Evolutionary conservation across 2,888 invertebrate species (phyloP).

Genomic region (Orthonevra nobilis): DNA sequence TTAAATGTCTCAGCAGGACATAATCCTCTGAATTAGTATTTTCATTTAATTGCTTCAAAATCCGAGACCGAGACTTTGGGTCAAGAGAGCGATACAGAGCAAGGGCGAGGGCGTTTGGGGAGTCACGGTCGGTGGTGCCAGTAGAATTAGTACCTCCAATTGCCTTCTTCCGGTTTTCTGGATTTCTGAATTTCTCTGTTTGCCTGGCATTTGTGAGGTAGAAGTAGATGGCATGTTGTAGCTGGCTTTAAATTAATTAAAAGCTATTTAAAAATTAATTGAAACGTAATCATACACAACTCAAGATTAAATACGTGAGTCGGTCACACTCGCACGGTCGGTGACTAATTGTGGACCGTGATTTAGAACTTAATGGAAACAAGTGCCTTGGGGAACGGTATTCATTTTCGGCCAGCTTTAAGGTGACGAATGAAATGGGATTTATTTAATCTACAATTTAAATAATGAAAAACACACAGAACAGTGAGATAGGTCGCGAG

Average conservation of each 20-base stretch:
- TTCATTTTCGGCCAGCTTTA: no score
- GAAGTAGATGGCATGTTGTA: conserved; percentile 21
- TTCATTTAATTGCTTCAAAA: conserved; percentile 69
- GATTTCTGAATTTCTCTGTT: not conserved
- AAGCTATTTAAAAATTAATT: conserved; percentile 66
- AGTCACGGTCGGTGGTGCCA: not conserved
- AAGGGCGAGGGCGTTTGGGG: not conserved
- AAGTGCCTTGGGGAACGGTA: no score
- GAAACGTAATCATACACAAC: conserved; percentile 48
- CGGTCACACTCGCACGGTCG: conserved; percentile 37
- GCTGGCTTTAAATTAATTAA: conserved; percentile 66
- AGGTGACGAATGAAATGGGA: no score
- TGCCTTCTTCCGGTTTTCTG: conserved; percentile 41
- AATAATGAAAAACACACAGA: no score
- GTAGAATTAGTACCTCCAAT: conserved; percentile 31
- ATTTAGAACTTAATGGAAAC: no score
- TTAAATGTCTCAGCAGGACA: conserved; percentile 71
- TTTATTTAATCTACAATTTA: no score
- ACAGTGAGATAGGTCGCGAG: no score
- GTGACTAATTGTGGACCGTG: conserved; percentile 27
- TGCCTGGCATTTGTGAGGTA: not conserved
- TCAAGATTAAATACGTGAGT: conserved; percentile 50
- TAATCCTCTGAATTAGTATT: conserved; percentile 69
- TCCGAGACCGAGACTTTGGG: conserved; percentile 60
- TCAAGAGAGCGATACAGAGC: conserved; percentile 1